These are phyloP conservation scores for Nicator chloris DNA, from an alignment of 2,113 vertebrate genomes.

Conservation along the genomic window DNA sequence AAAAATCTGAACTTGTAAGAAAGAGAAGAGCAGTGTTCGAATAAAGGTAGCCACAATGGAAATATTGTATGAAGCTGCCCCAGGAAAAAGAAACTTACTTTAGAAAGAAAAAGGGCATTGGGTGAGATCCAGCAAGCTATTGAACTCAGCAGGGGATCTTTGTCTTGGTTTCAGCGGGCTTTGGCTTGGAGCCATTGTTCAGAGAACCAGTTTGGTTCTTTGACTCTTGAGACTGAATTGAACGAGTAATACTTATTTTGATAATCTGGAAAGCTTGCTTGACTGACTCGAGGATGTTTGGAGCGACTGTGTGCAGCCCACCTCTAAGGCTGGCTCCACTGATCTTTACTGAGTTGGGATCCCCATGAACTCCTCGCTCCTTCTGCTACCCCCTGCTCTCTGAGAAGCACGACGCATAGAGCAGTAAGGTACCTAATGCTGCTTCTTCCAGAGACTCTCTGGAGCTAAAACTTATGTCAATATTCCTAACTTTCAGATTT, in stretches of 20 bases:
- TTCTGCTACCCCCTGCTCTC: not conserved
- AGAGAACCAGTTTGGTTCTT: not conserved
- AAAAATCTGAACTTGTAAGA: not conserved
- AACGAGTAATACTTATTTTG: not conserved
- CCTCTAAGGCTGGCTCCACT: accelerated
- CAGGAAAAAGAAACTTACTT: not conserved
- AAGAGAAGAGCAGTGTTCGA: not conserved
- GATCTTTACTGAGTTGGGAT: not conserved
- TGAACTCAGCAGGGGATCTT: conserved; percentile 7
- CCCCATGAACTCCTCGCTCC: accelerated
- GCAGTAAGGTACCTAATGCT: not conserved
- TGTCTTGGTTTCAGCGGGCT: not conserved
- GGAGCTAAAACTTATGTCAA: not conserved
- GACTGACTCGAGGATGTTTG: not conserved
- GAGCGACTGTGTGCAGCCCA: not conserved
- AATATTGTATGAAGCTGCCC: not conserved
- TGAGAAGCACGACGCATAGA: accelerated
- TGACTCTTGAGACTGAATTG: not conserved
- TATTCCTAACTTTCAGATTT: not conserved
- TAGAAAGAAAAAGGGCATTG: not conserved
- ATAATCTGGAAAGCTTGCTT: not conserved
- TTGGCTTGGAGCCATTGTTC: not conserved
- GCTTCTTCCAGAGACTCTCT: not conserved
- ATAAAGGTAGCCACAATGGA: not conserved
- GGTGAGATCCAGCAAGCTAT: conserved; percentile 14